phyloP scores from a whole-genome alignment of 2,888 invertebrate species.

The Liopterus haemorrhoidalis region DNA sequence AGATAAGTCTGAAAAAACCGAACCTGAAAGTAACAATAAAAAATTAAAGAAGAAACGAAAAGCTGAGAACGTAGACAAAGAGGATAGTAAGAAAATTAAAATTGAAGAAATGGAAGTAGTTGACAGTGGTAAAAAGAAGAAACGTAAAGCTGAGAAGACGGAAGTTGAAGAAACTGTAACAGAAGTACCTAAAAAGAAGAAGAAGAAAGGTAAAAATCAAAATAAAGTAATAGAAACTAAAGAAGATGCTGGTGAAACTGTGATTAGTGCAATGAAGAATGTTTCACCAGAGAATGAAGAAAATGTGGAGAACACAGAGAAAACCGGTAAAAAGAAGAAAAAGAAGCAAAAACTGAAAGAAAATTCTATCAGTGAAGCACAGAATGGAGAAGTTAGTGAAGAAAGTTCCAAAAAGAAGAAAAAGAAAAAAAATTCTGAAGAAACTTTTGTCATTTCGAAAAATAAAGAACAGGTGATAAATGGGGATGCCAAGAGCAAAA shows the following conservation, averaged over 20 bases:
- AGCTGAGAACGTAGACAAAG: conserved; percentile 22
- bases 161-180: conserved; percentile 30
- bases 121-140: conserved; percentile 32
- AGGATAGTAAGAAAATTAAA: too few species aligned
- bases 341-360: conserved; percentile 29
- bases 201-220: conserved; percentile 43
- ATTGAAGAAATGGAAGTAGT: conserved; percentile 35
- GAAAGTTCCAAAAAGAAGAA: conserved; percentile 22
- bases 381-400: conserved; percentile 19
- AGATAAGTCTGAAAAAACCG: conserved; percentile 10
- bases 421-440: conserved; percentile 13
- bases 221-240: conserved; percentile 49
- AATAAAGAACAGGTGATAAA: conserved; percentile 7
- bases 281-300: conserved; percentile 39
- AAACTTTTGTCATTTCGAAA: conserved; percentile 4
- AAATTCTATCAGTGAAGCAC: conserved; percentile 35
- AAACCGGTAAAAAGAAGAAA: conserved; percentile 31
- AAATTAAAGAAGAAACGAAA: conserved; percentile 32
- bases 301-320: conserved; percentile 35
- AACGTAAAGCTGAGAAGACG: conserved; percentile 24
- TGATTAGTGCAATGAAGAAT: conserved; percentile 31
- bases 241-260: conserved; percentile 37
- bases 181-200: conserved; percentile 30
- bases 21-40: conserved; percentile 29
- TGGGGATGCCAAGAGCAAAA: background rate